Evolutionary conservation across 2,797 vertebrate species (phyloP).

Genomic region (Darevskia nairensis): DNA sequence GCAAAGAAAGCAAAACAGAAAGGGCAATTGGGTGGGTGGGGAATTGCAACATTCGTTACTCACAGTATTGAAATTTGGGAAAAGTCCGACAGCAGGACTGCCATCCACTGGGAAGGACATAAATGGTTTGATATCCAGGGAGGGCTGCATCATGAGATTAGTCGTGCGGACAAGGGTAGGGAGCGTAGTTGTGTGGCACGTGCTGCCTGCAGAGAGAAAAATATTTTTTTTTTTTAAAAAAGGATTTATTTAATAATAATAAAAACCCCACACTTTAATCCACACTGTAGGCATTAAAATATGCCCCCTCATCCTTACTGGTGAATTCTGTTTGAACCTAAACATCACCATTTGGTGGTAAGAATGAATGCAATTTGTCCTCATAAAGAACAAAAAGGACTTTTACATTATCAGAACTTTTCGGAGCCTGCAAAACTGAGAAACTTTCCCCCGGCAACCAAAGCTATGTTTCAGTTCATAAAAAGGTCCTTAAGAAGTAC

Average conservation of each 20-base stretch:
- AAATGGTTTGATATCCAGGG: constrained; percentile 92
- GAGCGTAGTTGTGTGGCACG: constrained; percentile 84
- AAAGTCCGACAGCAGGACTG: constrained; percentile 89
- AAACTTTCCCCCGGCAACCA: constrained; percentile 42
- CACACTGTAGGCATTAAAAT: not conserved
- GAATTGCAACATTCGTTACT: constrained; percentile 62
- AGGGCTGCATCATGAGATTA: constrained; percentile 91
- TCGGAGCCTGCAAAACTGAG: constrained; percentile 47
- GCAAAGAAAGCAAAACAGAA: constrained; percentile 46
- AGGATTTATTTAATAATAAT: constrained; percentile 59
- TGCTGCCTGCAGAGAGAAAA: constrained; percentile 85
- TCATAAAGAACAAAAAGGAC: constrained; percentile 54
- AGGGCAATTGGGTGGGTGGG: constrained; percentile 50
- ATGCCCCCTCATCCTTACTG: constrained; percentile 19
- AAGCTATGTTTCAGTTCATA: not conserved
- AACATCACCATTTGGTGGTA: constrained; percentile 29
- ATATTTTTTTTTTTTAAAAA: constrained; percentile 48
- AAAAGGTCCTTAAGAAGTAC: not conserved
- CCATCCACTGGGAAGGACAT: constrained; percentile 91
- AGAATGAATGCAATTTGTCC: constrained; percentile 51
- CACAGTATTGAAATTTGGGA: constrained; percentile 97
- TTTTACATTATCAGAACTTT: constrained; percentile 42
- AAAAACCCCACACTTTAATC: constrained; percentile 50
- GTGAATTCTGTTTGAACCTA: constrained; percentile 51
- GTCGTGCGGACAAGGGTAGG: constrained; percentile 88